Percentiles rank a stretch among this genome's conserved stretches.
These are phyloP conservation scores for Palythoa heliodiscus DNA, from an alignment of 92 coral and sea anemone species.

Conservation along the genomic window DNA sequence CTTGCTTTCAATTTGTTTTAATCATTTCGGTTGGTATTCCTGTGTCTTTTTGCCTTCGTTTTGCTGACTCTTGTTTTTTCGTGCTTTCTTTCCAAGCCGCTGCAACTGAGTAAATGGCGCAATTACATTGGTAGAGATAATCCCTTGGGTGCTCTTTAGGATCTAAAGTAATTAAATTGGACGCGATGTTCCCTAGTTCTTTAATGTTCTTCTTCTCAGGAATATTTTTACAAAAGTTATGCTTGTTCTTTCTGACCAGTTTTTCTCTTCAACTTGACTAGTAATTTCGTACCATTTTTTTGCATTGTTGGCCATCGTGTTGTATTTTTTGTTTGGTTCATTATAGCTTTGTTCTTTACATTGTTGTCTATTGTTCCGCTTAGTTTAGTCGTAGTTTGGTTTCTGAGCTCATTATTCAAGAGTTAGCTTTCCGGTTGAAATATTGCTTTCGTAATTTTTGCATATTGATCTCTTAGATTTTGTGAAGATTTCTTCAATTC, in stretches of 20 bases:
- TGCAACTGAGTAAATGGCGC: too few species aligned
- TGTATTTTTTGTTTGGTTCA: slow-evolving; percentile 45
- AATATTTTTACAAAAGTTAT: too few species aligned
- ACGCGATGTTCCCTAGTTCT: too few species aligned
- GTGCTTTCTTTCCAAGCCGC: too few species aligned
- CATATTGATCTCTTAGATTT: slow-evolving; percentile 49
- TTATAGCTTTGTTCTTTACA: slow-evolving; percentile 32
- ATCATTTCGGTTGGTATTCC: too few species aligned
- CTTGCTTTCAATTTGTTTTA: too few species aligned
- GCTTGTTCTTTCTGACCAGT: not conserved
- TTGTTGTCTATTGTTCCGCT: not conserved
- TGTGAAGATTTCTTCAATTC: slow-evolving; percentile 26
- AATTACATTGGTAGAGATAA: too few species aligned
- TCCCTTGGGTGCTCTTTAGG: too few species aligned
- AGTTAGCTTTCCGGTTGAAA: slow-evolving; percentile 47
- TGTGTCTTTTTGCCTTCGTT: too few species aligned
- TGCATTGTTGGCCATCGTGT: slow-evolving; percentile 36
- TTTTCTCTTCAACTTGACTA: not conserved
- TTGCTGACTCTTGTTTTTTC: too few species aligned
- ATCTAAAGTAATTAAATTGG: too few species aligned
- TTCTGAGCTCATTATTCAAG: slow-evolving; percentile 41
- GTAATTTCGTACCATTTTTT: not conserved
- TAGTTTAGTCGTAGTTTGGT: not conserved
- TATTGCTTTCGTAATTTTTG: slow-evolving; percentile 35
- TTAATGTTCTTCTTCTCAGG: too few species aligned